Evolutionary conservation across 2,113 vertebrate genomes (phyloP).

Genomic region (Sturnus vulgaris): DNA sequence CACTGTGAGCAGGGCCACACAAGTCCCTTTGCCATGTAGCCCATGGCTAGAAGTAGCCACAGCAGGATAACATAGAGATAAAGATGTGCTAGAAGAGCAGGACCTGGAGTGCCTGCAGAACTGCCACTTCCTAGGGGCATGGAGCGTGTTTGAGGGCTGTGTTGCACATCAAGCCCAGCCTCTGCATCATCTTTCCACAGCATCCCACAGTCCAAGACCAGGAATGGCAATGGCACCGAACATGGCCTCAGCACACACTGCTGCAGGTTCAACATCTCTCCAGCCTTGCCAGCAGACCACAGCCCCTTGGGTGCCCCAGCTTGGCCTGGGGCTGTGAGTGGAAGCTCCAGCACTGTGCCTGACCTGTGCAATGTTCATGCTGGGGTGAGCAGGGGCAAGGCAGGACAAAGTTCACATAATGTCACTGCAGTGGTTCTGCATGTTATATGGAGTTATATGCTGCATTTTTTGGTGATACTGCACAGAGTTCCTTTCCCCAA

Average conservation of each 20-base stretch:
- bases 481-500: not conserved
- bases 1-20: not conserved
- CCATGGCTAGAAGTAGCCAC: not conserved
- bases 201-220: not conserved
- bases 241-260: not conserved
- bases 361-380: too few relatives aligned
- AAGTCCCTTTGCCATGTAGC: not conserved
- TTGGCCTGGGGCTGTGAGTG: not conserved
- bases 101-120: not conserved
- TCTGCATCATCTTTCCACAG: not conserved
- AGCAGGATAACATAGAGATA: not conserved
- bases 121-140: not conserved
- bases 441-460: not conserved
- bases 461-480: rapidly evolving
- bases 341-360: not conserved
- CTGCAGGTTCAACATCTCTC: not conserved
- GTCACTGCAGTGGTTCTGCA: not conserved
- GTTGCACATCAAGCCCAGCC: too few relatives aligned
- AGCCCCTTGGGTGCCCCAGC: not conserved
- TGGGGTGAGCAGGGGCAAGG: not conserved
- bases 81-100: not conserved
- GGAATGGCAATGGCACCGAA: not conserved
- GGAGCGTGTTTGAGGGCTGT: not conserved
- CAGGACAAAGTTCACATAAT: rapidly evolving
- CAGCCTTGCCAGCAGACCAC: not conserved